Percentiles rank a stretch among this genome's conserved stretches.
These are phyloP conservation scores for Arizona elegans DNA, from an alignment of 2,113 vertebrate species.

Conservation along the genomic window DNA sequence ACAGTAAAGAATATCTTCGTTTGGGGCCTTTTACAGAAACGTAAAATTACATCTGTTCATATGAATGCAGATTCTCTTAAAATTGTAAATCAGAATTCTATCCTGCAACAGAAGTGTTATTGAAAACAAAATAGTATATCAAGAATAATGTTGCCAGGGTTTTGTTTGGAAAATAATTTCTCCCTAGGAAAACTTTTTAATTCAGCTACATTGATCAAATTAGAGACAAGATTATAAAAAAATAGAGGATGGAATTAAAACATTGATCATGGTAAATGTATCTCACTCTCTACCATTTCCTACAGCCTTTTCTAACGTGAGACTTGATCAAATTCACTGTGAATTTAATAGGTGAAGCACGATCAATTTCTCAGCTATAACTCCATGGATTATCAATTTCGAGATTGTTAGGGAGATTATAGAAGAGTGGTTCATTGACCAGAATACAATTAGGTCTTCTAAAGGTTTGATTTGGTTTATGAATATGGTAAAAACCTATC, in stretches of 20 bases:
- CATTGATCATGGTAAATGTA: background rate
- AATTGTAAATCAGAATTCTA: background rate
- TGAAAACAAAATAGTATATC: background rate
- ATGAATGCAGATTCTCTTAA: background rate
- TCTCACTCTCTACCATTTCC: background rate
- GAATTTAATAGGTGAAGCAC: background rate
- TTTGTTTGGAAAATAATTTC: background rate
- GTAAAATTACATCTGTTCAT: background rate
- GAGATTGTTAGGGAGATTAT: background rate
- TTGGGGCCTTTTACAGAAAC: background rate
- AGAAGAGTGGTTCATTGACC: background rate
- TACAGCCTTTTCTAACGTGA: background rate
- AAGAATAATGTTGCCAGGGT: background rate
- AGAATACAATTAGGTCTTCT: background rate
- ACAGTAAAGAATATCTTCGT: background rate
- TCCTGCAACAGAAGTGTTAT: background rate
- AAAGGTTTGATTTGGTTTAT: background rate
- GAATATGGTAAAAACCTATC: background rate
- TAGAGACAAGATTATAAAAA: background rate
- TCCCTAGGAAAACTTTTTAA: background rate
- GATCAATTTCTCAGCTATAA: background rate
- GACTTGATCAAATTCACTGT: background rate
- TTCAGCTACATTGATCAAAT: background rate
- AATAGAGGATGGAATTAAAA: background rate
- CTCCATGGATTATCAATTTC: background rate